Evolutionary conservation across 53 echinoderm and acorn worm genomes (phyloP), one percentile per base, ranked within the genome.

Genomic region (Zoroaster sp.): DNA sequence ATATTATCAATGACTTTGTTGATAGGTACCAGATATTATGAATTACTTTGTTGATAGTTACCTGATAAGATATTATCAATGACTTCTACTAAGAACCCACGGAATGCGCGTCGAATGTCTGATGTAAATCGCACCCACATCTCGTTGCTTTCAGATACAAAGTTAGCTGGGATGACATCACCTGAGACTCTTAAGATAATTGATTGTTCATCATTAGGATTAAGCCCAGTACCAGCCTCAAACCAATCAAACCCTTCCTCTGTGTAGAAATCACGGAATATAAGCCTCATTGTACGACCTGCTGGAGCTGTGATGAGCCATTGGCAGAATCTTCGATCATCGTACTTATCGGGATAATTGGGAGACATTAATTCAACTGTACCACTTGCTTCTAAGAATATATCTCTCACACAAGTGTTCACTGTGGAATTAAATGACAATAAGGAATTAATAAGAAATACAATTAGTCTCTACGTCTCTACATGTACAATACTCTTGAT

Each of bases 91-190:
- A 82, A 88, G 83, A 97, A 97, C 8, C 97, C 97, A 39, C 94
- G 77, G 52, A 90, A 92, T 2, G 78, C 38, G 9, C 90, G 90
- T 11, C 72, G 87, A 34, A 55, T 69, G 33, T 95, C 94, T 3
- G 95, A 83, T 5, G 80, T 88, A 51, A 97, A 97, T 20, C 83
- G 83, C 3, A 97, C 71, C 97, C 97, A 97, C 12, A 95, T 77
- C 53, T 91, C 35, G 71, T 94, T 92, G 13, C 88, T 30, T 2
- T 66, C 44, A 7, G 97, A 89, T 33, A 87, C 89, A 86, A 97
- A 92, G 86, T 95, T 94, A 15, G 88, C 87, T 3, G 97, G 97
- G 71, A 92, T 88, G 40, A 73, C 63, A 70, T 76, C 86, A 3
- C 97, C 97, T 0, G 97, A 94, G 49, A 74, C 90, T 40, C 92